Percentiles rank a stretch among this genome's conserved stretches.
phyloP scores from a whole-genome alignment of 2,888 invertebrate genomes.

The Eulithis testata region DNA sequence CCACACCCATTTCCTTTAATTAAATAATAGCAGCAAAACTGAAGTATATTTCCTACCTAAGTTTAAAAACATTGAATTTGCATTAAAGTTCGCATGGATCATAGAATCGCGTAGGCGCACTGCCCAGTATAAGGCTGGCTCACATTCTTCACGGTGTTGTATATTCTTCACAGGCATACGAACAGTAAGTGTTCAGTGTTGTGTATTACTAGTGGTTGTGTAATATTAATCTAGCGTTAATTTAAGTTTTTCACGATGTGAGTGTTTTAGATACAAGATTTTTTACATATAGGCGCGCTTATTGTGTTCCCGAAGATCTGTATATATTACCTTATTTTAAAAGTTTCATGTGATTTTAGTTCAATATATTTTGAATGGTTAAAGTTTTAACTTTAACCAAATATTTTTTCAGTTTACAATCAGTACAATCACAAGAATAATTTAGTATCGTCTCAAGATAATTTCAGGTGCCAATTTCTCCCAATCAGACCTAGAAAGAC shows the following conservation, averaged over 20 bases:
- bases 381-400: no score
- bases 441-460: no score
- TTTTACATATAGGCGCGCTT: not conserved
- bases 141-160: slow-evolving; percentile 55
- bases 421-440: no score
- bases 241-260: slow-evolving; percentile 5
- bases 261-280: not conserved
- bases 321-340: not conserved
- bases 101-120: slow-evolving; percentile 66
- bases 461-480: no score
- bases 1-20: no score
- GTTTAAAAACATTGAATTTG: slow-evolving; percentile 18
- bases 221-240: not conserved
- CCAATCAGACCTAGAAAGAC: no score
- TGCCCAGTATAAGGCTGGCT: slow-evolving; percentile 68
- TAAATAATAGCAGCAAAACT: no score
- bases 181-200: slow-evolving; percentile 65
- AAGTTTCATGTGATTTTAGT: not conserved
- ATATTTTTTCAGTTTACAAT: no score
- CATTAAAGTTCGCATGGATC: slow-evolving; percentile 41
- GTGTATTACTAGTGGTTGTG: slow-evolving; percentile 32
- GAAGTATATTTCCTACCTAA: not conserved
- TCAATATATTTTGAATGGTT: no score
- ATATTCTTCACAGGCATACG: slow-evolving; percentile 67
- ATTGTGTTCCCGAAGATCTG: not conserved